Evolutionary conservation across 1,140 invertebrate genomes (phyloP), one percentile per base, ranked within the genome.

Genomic region (Eciton burchellii): DNA sequence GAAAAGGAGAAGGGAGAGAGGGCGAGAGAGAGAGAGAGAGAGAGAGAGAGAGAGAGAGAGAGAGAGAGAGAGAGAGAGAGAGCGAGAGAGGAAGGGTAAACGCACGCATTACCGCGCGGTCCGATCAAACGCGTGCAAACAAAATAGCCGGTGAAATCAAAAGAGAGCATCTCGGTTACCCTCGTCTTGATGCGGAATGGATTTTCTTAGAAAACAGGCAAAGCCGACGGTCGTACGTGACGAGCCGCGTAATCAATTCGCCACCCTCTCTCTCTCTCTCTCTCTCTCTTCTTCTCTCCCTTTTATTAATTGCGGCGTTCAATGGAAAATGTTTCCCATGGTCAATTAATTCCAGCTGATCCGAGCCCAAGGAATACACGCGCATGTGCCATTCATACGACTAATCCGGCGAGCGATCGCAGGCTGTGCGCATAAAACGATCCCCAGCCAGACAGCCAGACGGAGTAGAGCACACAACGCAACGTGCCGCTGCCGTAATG

Each of bases 401-500:
- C 41, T 68, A 56, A 24, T 41, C 21, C 19, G 29, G 56, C 24
- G 14, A 43, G 43, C n/a, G 26, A 11, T 35, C 21, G 3, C 49
- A 12, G 49, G 6, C 29, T n/a, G 29, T n/a, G n/a, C 5, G 49
- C 12, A 56, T 71, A 14, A 56, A 41, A 52, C 35, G 70, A 62
- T 29, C 62, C 16, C 62, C 16, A 57, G 57, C 49, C 63, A 68
- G 65, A 73, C 45, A 1, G n/a, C 16, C 45, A 3, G 6, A 19
- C 3, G 49, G 54, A 63, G 70, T 49, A 29, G 56, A 52, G 70
- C 62, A 11, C 56, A 41, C 65, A 68, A 56, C 26, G 26, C 26
- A 60, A 19, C 65, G 77, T 82, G 62, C 74, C 54, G 56, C 74
- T 60, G 56, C 19, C n/a, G 26, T 79, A 82, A 82, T 85, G 21